Conservation (phyloP, 2,797 vertebrate genomes). For the Tragopan temminckii region DNA sequence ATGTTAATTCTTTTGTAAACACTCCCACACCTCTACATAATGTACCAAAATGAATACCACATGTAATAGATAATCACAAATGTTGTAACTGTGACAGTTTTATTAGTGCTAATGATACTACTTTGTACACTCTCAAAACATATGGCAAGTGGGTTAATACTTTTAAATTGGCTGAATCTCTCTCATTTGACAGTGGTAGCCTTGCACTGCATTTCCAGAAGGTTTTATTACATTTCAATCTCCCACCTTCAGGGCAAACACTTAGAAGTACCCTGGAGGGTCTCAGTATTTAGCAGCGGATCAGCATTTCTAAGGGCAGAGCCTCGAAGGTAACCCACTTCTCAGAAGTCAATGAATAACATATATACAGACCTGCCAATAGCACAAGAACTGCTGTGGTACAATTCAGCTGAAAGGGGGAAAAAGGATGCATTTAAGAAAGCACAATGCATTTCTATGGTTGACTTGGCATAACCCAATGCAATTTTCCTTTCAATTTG, state of each 20-base stretch:
- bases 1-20: neutral
- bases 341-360: neutral
- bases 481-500: constrained; percentile 79
- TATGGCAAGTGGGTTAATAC: neutral
- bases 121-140: constrained; percentile 8
- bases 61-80: neutral
- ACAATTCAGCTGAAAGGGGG: neutral
- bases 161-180: neutral
- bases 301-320: constrained; percentile 19
- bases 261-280: neutral
- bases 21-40: neutral
- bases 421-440: constrained; percentile 62
- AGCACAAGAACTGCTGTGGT: neutral
- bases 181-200: neutral
- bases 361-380: neutral
- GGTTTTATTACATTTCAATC: neutral
- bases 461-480: constrained; percentile 73
- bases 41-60: neutral
- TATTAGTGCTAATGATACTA: constrained; percentile 16
- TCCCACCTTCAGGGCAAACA: neutral
- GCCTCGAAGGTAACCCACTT: neutral
- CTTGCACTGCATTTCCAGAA: neutral
- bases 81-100: neutral
- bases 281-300: neutral
- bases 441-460: constrained; percentile 63